A percentile compares a stretch with the other conserved stretches of the same genome.
Conservation (phyloP, 2,113 vertebrate genomes). For the Salvelinus namaycush region DNA sequence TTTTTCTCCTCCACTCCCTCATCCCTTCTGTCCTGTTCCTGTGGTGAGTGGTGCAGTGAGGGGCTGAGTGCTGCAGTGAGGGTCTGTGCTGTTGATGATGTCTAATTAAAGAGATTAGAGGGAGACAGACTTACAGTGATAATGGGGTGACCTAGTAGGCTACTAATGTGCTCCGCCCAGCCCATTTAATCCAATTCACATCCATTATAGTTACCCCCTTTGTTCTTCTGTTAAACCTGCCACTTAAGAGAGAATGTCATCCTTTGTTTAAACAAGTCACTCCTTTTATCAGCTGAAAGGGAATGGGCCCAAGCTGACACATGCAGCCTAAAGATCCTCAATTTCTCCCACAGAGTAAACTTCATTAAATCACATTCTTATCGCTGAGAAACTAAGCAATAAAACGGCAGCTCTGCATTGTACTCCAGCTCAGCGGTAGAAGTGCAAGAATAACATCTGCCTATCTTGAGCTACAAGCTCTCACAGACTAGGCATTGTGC, state of each 20-base stretch:
- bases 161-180: constrained; percentile 65
- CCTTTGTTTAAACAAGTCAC: constrained; percentile 34
- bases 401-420: constrained; percentile 3
- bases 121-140: constrained; percentile 57
- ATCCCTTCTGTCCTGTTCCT: not conserved
- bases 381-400: constrained; percentile 7
- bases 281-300: not conserved
- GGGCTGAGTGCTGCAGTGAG: constrained; percentile 4
- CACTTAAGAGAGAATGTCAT: constrained; percentile 55
- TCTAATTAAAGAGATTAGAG: constrained; percentile 74
- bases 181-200: constrained; percentile 68
- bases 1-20: not conserved
- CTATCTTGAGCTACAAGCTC: constrained; percentile 8
- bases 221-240: constrained; percentile 44
- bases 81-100: constrained; percentile 38
- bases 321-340: constrained; percentile 5
- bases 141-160: constrained; percentile 63
- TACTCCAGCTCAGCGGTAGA: not conserved
- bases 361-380: constrained; percentile 29
- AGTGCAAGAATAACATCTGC: constrained; percentile 3
- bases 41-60: not conserved
- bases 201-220: constrained; percentile 61
- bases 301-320: constrained; percentile 6
- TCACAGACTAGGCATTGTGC: not conserved
- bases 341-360: not conserved